These are phyloP conservation scores for Coelopa pilipes DNA, from an alignment of 2,888 invertebrate genomes.

Conservation along the genomic window DNA sequence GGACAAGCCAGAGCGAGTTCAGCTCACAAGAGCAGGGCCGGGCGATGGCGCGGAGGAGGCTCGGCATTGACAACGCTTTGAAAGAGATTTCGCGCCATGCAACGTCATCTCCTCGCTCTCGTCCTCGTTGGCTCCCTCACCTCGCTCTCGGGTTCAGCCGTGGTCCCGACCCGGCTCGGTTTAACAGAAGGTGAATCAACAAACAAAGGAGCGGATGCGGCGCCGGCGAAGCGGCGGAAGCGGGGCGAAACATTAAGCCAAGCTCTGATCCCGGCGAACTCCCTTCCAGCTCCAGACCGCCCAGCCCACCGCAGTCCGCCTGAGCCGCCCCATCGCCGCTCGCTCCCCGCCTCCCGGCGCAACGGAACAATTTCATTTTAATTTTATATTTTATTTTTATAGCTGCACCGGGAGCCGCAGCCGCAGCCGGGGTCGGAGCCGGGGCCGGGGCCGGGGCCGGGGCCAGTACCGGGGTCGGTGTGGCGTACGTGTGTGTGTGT, in stretches of 20 bases:
- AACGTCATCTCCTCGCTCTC: not conserved
- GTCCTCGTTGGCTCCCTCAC: not conserved
- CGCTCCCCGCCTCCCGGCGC: not conserved
- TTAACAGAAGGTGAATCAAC: conserved; percentile 18
- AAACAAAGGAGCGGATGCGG: conserved; percentile 14
- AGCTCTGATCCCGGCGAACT: no score
- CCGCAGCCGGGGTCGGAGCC: no score
- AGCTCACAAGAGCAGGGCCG: no score
- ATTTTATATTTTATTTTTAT: conserved; percentile 40
- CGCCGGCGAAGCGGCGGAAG: not conserved
- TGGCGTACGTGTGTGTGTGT: not conserved
- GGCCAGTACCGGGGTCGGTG: not conserved
- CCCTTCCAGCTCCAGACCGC: no score
- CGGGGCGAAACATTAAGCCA: no score
- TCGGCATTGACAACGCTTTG: not conserved
- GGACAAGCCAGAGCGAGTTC: no score
- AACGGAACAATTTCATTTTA: conserved; percentile 38
- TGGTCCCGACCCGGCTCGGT: not conserved
- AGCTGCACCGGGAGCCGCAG: conserved; percentile 26
- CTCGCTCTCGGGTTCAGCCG: not conserved
- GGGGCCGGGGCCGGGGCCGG: no score
- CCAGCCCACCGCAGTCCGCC: no score
- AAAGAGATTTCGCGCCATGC: not conserved
- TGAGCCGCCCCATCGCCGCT: no score
- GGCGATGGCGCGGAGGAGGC: not conserved